Evolutionary conservation across 2,888 invertebrate genomes (phyloP).

Genomic region (Eurytoma californica): DNA sequence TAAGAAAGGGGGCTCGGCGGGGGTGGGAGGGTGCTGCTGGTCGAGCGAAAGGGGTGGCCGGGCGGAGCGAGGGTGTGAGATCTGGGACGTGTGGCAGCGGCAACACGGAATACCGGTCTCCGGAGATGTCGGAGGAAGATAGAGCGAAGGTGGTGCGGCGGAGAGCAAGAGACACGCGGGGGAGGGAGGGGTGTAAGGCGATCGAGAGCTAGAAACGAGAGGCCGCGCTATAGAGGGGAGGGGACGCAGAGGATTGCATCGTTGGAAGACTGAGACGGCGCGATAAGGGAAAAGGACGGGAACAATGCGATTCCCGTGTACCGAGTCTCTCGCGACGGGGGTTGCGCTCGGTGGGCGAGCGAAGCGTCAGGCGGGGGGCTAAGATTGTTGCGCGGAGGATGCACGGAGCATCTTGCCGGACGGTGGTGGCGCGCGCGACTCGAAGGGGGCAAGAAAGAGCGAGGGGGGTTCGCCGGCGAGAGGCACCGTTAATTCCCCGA

Average conservation of each 20-base stretch:
- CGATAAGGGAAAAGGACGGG: slow-evolving; percentile 51
- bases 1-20: slow-evolving; percentile 34
- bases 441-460: slow-evolving; percentile 12
- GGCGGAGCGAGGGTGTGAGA: slow-evolving; percentile 58
- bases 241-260: slow-evolving; percentile 35
- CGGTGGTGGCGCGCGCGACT: slow-evolving; percentile 34
- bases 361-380: slow-evolving; percentile 45
- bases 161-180: slow-evolving; percentile 56
- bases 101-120: slow-evolving; percentile 57
- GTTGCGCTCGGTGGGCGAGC: not conserved
- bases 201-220: slow-evolving; percentile 54
- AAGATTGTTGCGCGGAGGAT: slow-evolving; percentile 54
- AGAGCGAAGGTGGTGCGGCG: slow-evolving; percentile 54
- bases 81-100: slow-evolving; percentile 69
- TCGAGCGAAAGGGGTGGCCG: slow-evolving; percentile 16
- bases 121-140: slow-evolving; percentile 52
- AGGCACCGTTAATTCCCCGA: slow-evolving; percentile 75
- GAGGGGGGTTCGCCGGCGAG: slow-evolving; percentile 6
- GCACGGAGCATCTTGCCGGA: slow-evolving; percentile 28
- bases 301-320: slow-evolving; percentile 54
- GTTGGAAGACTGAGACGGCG: slow-evolving; percentile 45
- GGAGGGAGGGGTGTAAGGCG: slow-evolving; percentile 28
- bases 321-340: slow-evolving; percentile 31
- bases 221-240: slow-evolving; percentile 46
- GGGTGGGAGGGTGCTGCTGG: not conserved